A percentile compares a stretch with the other conserved stretches of the same genome.
Evolutionary conservation across 2,113 vertebrate species (phyloP).

Genomic region (Ochotona princeps): DNA sequence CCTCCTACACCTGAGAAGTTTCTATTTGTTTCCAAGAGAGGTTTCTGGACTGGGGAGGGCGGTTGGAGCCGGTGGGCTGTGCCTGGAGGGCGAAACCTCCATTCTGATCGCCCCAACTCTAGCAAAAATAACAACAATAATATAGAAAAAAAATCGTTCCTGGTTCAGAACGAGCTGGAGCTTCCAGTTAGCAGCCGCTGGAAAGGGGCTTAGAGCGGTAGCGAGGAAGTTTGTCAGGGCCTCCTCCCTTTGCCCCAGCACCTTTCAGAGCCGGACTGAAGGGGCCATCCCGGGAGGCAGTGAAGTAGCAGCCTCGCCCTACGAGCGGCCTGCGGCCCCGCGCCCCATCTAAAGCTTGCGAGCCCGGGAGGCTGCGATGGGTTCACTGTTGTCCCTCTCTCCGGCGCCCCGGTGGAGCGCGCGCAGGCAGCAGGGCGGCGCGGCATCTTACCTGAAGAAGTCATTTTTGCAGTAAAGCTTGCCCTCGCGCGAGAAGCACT

Average conservation of each 20-base stretch:
- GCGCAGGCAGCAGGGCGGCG: neutral
- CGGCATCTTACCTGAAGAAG: conserved; percentile 95
- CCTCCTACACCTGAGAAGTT: conserved; percentile 51
- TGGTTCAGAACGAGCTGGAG: neutral
- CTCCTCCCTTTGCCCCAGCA: neutral
- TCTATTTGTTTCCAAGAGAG: neutral
- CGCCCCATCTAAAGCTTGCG: neutral
- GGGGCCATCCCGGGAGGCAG: neutral
- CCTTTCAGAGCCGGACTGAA: neutral
- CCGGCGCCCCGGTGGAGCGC: neutral
- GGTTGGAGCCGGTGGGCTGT: neutral
- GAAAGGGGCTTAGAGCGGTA: neutral
- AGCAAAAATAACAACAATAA: neutral
- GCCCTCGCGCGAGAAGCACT: conserved; percentile 97
- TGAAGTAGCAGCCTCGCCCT: neutral
- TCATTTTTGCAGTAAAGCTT: conserved; percentile 99
- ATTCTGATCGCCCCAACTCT: neutral
- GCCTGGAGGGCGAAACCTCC: neutral
- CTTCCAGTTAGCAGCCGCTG: neutral
- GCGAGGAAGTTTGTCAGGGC: conserved; percentile 55
- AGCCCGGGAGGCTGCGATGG: neutral
- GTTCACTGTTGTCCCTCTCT: neutral
- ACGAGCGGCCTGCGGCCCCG: neutral
- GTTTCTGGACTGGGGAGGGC: neutral
- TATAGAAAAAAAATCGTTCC: neutral